Evolutionary conservation across 2,888 invertebrate genomes (phyloP), one percentile per base, ranked within the genome.

Genomic region (Pocota personata): DNA sequence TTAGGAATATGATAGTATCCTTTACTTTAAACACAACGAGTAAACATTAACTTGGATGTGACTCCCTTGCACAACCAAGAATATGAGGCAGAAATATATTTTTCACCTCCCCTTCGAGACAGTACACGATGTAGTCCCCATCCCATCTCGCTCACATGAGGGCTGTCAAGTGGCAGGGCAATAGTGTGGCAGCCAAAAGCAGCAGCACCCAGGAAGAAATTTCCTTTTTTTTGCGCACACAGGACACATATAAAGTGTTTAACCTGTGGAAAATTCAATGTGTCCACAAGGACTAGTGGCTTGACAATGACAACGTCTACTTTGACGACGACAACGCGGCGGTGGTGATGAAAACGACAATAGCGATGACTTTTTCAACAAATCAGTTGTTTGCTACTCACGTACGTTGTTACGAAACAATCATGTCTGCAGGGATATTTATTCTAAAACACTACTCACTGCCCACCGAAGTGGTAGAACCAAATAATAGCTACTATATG

Each of bases 251-350:
- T 75, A 57, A 75, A 84, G 24, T 62, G 79, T 75, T 84, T 84
- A 84, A 84, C 83, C 83, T 84, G 83, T 79, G 83, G 79, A 84
- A 84, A 84, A 84, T 84, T 57, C 62, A 62, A 57, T 84, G 57
- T 64, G 69, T 84, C 57, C 40, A 69, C 52, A 78, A 48, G 73
- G 37, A 60, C 46, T 55, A 40, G 66, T 66, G 55, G 72, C 40
- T 60, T 73, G 46, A 69, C 79, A 67, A 73, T 79, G 60, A 46
- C 67, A 75, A 60, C 50, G 21, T 43, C 30, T 37, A n/a, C n/a
- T n/a, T n/a, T n/a, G n/a, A n/a, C n/a, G n/a, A n/a, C n/a, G n/a
- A n/a, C n/a, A n/a, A n/a, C n/a, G 8, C 57, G 21, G 58, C 27
- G 7, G 32, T 12, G 12, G 16, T 58, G 27, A 67, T 12, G 46